Conservation (phyloP, 2,888 invertebrate genomes). For the Neoitamus cyanurus region DNA sequence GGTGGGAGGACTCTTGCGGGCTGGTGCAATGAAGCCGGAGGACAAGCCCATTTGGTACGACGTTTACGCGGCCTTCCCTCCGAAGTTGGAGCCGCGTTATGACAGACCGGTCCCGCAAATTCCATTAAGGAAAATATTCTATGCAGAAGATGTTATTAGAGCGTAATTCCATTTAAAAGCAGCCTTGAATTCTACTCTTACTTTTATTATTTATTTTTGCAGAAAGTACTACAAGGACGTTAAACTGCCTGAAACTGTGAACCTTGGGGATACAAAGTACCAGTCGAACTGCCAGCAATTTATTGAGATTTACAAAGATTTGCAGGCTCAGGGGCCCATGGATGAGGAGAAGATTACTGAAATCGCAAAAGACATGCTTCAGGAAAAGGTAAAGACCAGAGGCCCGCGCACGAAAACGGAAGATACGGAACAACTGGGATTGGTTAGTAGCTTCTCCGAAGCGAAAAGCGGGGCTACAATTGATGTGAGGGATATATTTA, state of each 20-base stretch:
- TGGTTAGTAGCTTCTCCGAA: not conserved
- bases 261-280: conserved; percentile 69
- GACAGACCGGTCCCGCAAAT: conserved; percentile 74
- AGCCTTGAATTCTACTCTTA: not conserved
- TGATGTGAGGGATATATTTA: conserved; percentile 33
- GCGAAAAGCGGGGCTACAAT: not conserved
- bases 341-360: conserved; percentile 69
- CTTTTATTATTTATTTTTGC: conserved; percentile 57
- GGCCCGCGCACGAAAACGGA: not conserved
- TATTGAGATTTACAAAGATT: conserved; percentile 71
- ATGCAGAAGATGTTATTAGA: conserved; percentile 84
- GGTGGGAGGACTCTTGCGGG: conserved; percentile 79
- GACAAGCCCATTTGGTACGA: conserved; percentile 95
- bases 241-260: conserved; percentile 69
- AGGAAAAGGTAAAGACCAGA: not conserved
- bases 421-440: not conserved
- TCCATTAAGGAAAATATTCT: conserved; percentile 78
- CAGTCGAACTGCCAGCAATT: conserved; percentile 71
- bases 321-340: conserved; percentile 69
- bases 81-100: conserved; percentile 82
- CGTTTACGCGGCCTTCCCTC: conserved; percentile 91
- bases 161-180: conserved; percentile 71
- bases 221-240: conserved; percentile 76
- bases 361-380: conserved; percentile 66
- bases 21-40: conserved; percentile 81